Evolutionary conservation across 1,140 invertebrate genomes (phyloP).

Genomic region (Metaphire vulgaris): DNA sequence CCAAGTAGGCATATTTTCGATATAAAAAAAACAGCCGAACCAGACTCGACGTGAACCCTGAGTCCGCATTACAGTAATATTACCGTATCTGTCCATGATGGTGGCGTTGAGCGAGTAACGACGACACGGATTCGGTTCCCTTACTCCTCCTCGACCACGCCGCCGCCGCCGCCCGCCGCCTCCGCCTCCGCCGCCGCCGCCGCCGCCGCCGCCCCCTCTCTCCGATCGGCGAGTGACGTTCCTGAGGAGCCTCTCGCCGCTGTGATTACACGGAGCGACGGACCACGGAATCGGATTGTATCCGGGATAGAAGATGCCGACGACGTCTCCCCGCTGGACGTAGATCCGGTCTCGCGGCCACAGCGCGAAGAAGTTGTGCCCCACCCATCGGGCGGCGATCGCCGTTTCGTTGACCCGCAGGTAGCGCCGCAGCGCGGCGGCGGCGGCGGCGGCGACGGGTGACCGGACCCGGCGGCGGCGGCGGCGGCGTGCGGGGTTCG

Average conservation of each 20-base stretch:
- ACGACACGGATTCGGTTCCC: constrained; percentile 2
- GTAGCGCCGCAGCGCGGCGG: background rate
- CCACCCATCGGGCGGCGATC: constrained; percentile 20
- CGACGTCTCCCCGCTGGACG: constrained; percentile 9
- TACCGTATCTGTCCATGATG: constrained; percentile 15
- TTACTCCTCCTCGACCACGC: background rate
- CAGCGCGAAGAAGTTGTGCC: constrained; percentile 16
- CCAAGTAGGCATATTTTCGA: background rate
- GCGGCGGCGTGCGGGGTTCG: too few species aligned
- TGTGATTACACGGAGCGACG: background rate
- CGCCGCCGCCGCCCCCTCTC: too few species aligned
- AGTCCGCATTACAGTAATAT: background rate
- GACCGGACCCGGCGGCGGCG: constrained; percentile 7
- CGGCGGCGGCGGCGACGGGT: too few species aligned
- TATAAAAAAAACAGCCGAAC: background rate
- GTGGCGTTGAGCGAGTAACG: constrained; percentile 18
- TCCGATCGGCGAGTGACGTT: background rate
- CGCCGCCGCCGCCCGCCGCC: too few species aligned
- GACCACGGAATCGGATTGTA: constrained; percentile 20
- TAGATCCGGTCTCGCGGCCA: constrained; percentile 6
- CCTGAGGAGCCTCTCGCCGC: background rate
- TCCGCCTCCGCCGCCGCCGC: too few species aligned
- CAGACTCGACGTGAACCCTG: background rate
- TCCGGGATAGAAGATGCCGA: constrained; percentile 16
- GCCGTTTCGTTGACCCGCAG: constrained; percentile 2